These are phyloP conservation scores for Diplazon laetatorius DNA, from an alignment of 2,888 invertebrate genomes.

Conservation along the genomic window DNA sequence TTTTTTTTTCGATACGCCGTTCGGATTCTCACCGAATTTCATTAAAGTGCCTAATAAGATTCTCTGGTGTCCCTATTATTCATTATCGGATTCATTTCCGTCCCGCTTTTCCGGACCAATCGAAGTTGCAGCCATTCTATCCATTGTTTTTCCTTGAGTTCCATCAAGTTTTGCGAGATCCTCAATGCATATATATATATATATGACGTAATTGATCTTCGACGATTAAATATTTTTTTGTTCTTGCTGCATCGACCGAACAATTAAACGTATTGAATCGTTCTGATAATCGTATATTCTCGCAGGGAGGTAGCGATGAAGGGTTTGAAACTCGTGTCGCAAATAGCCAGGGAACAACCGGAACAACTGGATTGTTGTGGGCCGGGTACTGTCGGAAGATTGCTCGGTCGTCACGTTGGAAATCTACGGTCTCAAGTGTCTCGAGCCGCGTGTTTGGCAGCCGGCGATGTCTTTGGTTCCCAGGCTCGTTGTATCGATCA, in stretches of 20 bases:
- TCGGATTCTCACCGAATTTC: neutral
- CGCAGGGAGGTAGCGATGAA: constrained; percentile 89
- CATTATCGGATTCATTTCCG: neutral
- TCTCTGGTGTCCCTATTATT: neutral
- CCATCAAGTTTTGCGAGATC: neutral
- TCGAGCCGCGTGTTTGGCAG: constrained; percentile 92
- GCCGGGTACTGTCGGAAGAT: constrained; percentile 87
- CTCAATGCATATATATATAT: no score
- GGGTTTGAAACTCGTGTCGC: constrained; percentile 88
- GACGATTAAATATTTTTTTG: neutral
- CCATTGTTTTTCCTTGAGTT: neutral
- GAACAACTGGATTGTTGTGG: constrained; percentile 87
- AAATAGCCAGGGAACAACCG: constrained; percentile 87
- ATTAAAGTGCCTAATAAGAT: neutral
- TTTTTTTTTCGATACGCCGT: neutral
- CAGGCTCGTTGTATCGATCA: constrained; percentile 82
- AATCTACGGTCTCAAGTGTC: constrained; percentile 97
- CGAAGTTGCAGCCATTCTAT: neutral
- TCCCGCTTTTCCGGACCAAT: neutral
- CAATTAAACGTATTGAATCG: constrained; percentile 4
- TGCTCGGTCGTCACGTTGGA: constrained; percentile 90
- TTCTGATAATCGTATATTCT: constrained; percentile 23
- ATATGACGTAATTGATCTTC: neutral
- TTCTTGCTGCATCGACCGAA: neutral
- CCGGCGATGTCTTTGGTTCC: constrained; percentile 90